Conservation (phyloP, 2,113 vertebrate species). For the Opisthocomus hoazin region DNA sequence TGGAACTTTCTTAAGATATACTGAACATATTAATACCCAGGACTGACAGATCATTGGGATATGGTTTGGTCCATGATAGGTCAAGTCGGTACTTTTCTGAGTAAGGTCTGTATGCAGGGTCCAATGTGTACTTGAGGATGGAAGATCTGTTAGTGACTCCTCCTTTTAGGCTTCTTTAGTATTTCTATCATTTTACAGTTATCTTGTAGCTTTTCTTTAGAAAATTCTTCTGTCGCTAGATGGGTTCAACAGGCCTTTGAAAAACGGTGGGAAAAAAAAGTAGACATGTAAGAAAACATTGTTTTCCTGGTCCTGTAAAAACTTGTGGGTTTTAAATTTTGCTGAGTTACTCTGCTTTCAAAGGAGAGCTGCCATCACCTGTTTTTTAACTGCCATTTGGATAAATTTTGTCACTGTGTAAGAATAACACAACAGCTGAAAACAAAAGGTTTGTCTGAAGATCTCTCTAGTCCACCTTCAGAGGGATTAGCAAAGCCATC, state of each 20-base stretch:
- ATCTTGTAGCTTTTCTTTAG: background rate
- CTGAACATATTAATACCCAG: background rate
- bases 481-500: background rate
- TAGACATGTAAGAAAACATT: background rate
- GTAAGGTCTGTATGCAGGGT: background rate
- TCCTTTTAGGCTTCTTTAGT: background rate
- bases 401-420: background rate
- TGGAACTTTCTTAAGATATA: background rate
- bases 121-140: background rate
- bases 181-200: background rate
- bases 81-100: background rate
- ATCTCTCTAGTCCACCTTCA: background rate
- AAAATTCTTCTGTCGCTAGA: background rate
- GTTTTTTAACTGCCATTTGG: background rate
- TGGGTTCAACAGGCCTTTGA: background rate
- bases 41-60: background rate
- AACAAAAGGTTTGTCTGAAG: background rate
- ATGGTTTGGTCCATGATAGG: background rate
- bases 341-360: background rate
- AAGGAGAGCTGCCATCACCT: background rate
- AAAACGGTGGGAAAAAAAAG: accelerated
- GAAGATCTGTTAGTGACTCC: background rate
- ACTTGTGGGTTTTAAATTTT: background rate
- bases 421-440: background rate
- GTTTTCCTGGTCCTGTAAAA: background rate